Evolutionary conservation across 2,888 invertebrate genomes (phyloP), one percentile per base, ranked within the genome.

Genomic region (Cynaeus angustus): DNA sequence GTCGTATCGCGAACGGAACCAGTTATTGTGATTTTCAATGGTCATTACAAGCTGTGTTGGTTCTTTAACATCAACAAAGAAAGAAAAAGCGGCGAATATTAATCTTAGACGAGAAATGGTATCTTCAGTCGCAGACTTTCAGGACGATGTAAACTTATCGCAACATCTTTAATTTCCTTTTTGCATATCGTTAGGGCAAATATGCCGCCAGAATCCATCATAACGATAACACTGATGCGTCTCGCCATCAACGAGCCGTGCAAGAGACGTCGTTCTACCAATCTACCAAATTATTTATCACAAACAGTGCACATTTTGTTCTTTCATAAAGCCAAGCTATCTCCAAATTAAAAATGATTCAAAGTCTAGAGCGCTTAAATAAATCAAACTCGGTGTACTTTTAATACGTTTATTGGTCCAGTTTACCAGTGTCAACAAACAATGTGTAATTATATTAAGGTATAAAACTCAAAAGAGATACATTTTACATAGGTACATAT

Each of bases 161-260:
- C 72, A 67, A 72, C 78, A 84, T 84, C 84, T 84, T 84, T 84
- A 84, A 84, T 84, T 84, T 84, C 84, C 84, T 83, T 82, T 82
- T 82, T 81, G 83, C 83, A 83, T 84, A 83, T 84, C 84, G 83
- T 83, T 81, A 80, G 80, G 80, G 80, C 80, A 80, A 83, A 83
- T 83, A 83, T 82, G 81, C 82, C 79, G 80, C 81, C 79, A 79
- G 82, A 82, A 84, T 84, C 83, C 84, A 84, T 83, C 83, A 84
- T 79, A 74, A 77, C 80, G 84, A 84, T 84, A 84, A 83, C 81
- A 80, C 79, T 83, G 83, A 83, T 84, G 84, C 78, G 77, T 77
- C 76, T 74, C 72, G 78, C 77, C 82, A 82, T 82, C 82, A 81
- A 76, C 79, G 75, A 76, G 71, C 76, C 74, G 68, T 72, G 72